Conservation (phyloP, 2,797 vertebrate species). For the Florisuga fusca region DNA sequence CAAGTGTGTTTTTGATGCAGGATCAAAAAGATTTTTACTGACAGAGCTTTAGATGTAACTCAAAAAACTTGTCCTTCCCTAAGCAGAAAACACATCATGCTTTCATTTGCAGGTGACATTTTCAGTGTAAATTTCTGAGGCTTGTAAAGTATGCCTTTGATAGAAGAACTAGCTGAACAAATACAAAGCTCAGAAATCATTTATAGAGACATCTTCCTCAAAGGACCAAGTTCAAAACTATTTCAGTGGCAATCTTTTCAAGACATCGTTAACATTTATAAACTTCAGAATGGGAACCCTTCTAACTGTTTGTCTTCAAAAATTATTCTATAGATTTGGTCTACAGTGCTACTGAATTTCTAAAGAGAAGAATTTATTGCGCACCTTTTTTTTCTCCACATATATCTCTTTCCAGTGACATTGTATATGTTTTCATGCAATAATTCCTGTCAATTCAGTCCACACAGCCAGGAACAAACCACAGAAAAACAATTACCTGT, state of each 20-base stretch:
- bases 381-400: neutral
- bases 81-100: neutral
- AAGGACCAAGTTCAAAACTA: conserved; percentile 1
- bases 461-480: neutral
- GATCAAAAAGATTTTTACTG: neutral
- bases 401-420: neutral
- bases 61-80: neutral
- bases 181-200: conserved; percentile 13
- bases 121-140: conserved; percentile 23
- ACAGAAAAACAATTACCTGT: neutral
- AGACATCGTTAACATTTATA: neutral
- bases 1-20: neutral
- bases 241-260: neutral
- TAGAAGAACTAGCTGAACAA: neutral
- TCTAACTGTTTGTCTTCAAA: neutral
- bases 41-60: neutral
- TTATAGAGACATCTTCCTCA: neutral
- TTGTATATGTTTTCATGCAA: neutral
- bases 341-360: neutral
- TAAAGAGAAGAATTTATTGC: neutral
- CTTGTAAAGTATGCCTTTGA: conserved; percentile 18
- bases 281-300: neutral
- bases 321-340: neutral
- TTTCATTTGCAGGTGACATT: conserved; percentile 42
- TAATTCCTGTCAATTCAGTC: neutral